Evolutionary conservation across 2,797 vertebrate species (phyloP).

Genomic region (Argentina silus): DNA sequence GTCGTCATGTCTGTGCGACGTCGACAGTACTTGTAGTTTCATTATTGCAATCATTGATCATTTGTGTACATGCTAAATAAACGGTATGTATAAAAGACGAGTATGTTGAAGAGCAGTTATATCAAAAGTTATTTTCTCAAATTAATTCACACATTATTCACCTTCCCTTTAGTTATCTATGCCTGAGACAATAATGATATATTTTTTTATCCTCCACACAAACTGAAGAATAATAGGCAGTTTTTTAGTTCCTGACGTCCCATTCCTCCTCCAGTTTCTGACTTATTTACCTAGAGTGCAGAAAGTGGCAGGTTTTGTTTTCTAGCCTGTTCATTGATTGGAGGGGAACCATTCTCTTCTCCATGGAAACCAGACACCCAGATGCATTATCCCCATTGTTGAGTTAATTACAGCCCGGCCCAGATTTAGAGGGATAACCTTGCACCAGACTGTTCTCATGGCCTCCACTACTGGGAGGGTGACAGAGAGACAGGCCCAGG

Average conservation of each 20-base stretch:
- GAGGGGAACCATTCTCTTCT: slow-evolving; percentile 50
- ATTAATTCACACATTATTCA: background rate
- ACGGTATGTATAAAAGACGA: no score
- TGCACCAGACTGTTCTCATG: slow-evolving; percentile 48
- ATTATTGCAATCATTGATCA: background rate
- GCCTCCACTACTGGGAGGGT: slow-evolving; percentile 48
- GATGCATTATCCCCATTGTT: slow-evolving; percentile 66
- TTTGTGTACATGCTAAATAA: background rate
- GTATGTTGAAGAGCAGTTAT: no score
- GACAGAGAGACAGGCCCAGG: slow-evolving; percentile 13
- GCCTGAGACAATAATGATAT: no score
- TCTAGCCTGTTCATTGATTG: slow-evolving; percentile 56
- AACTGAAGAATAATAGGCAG: no score
- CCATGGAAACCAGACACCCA: slow-evolving; percentile 67
- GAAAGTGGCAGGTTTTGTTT: slow-evolving; percentile 64
- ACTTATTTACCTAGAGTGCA: slow-evolving; percentile 52
- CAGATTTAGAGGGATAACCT: slow-evolving; percentile 59
- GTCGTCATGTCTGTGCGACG: slow-evolving; percentile 62
- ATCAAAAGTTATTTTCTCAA: no score
- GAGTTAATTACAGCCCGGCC: slow-evolving; percentile 62
- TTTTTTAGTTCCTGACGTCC: no score
- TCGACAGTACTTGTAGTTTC: slow-evolving; percentile 31
- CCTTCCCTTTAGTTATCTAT: background rate
- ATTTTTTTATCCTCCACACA: no score
- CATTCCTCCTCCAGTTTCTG: slow-evolving; percentile 18